Conservation (phyloP, 2,113 vertebrate species). For the Gasterosteus nipponicus region DNA sequence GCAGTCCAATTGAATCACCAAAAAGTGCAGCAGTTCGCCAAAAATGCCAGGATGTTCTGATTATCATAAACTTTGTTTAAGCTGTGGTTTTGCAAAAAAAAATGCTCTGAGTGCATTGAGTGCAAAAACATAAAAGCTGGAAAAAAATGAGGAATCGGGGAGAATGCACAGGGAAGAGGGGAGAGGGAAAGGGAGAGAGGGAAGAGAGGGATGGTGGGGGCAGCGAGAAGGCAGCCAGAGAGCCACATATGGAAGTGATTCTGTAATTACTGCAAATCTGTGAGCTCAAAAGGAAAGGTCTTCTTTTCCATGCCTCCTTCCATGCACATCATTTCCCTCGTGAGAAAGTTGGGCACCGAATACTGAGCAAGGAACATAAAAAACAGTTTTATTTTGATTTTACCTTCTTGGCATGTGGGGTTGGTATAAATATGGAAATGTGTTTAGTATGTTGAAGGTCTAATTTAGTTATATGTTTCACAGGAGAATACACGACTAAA, state of each 20-base stretch:
- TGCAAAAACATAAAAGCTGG: conserved; percentile 54
- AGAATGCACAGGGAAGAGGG: conserved; percentile 74
- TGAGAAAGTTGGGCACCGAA: conserved; percentile 75
- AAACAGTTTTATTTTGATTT: conserved; percentile 56
- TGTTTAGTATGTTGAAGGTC: conserved; percentile 9
- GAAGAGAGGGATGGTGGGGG: conserved; percentile 72
- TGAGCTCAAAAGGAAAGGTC: conserved; percentile 84
- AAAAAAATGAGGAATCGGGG: conserved; percentile 56
- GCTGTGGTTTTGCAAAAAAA: conserved; percentile 73
- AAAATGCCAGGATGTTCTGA: conserved; percentile 84
- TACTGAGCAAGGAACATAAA: conserved; percentile 49
- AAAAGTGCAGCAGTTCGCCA: conserved; percentile 69
- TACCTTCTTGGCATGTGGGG: conserved; percentile 32
- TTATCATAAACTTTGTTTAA: conserved; percentile 82
- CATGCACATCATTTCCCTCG: conserved; percentile 80
- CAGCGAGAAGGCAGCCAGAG: conserved; percentile 79
- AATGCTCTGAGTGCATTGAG: conserved; percentile 41
- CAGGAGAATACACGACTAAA: background rate
- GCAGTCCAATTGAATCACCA: conserved; percentile 77
- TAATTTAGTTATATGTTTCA: conserved; percentile 23
- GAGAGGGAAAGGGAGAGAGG: conserved; percentile 56
- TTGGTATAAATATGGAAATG: conserved; percentile 39
- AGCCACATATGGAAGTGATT: conserved; percentile 88
- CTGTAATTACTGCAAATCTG: conserved; percentile 87
- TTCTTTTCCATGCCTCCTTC: conserved; percentile 81